A percentile compares a stretch with the other conserved stretches of the same genome.
Evolutionary conservation across 2,113 vertebrate genomes (phyloP).

Genomic region (Phylloscopus trochilus): DNA sequence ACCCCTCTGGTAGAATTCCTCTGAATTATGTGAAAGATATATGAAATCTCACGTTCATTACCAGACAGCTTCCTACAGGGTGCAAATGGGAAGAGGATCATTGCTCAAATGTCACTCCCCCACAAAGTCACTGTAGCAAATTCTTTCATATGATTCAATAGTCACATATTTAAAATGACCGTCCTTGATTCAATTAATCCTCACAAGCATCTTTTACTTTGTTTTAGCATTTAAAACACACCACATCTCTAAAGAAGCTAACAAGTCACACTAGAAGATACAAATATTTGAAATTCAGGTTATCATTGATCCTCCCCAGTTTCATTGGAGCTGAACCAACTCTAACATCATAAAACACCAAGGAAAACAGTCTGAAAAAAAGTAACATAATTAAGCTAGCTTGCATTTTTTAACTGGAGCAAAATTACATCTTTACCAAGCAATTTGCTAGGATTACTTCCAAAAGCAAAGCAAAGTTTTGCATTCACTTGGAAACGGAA

Average conservation of each 20-base stretch:
- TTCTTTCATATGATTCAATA: background rate
- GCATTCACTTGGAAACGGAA: background rate
- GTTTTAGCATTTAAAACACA: background rate
- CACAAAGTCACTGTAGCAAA: background rate
- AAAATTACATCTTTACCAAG: background rate
- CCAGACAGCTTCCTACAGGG: background rate
- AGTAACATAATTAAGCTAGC: background rate
- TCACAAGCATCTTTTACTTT: background rate
- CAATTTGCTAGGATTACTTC: background rate
- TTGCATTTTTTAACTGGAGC: background rate
- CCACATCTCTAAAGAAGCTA: background rate
- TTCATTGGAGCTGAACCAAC: background rate
- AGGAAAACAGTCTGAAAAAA: background rate
- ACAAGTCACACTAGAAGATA: background rate
- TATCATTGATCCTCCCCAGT: background rate
- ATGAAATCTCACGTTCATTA: fast-evolving
- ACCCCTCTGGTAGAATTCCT: background rate
- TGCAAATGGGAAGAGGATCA: background rate
- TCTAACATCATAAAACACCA: background rate
- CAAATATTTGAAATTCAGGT: background rate
- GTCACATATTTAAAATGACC: background rate
- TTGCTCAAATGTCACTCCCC: background rate
- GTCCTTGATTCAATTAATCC: background rate
- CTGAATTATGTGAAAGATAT: background rate
- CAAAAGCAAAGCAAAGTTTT: background rate